phyloP scores from a whole-genome alignment of 2,888 invertebrate genomes.

The Bellardia bayeri region DNA sequence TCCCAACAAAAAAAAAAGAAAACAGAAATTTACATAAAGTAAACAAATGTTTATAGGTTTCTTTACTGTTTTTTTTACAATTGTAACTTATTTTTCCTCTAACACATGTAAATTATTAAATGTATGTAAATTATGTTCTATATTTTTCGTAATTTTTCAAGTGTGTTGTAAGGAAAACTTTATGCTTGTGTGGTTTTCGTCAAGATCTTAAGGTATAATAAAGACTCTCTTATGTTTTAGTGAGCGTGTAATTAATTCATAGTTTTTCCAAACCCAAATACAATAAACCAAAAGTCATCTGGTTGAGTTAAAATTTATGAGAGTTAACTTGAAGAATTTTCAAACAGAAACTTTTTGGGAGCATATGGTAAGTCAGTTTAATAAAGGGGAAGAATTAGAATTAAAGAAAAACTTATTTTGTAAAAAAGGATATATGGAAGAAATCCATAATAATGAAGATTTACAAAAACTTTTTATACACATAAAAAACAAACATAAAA shows the following conservation, averaged over 20 bases:
- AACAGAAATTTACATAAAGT: conserved; percentile 53
- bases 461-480: too few species aligned
- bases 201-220: conserved; percentile 38
- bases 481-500: too few species aligned
- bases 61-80: conserved; percentile 43
- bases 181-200: conserved; percentile 61
- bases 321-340: not conserved
- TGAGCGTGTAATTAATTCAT: conserved; percentile 74
- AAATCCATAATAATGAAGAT: too few species aligned
- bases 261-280: conserved; percentile 48
- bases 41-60: conserved; percentile 25
- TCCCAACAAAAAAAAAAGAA: not conserved
- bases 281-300: conserved; percentile 16
- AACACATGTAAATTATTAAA: not conserved
- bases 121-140: not conserved
- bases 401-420: too few species aligned
- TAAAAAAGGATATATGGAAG: too few species aligned
- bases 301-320: conserved; percentile 36
- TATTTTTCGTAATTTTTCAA: not conserved
- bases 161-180: conserved; percentile 43
- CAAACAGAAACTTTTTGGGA: not conserved
- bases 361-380: conserved; percentile 48
- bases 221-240: conserved; percentile 21
- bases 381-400: too few species aligned
- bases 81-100: conserved; percentile 11